Base-by-base conservation (phyloP, 2,888 invertebrate genomes). In the Scelioninae gen. 1 region DNA sequence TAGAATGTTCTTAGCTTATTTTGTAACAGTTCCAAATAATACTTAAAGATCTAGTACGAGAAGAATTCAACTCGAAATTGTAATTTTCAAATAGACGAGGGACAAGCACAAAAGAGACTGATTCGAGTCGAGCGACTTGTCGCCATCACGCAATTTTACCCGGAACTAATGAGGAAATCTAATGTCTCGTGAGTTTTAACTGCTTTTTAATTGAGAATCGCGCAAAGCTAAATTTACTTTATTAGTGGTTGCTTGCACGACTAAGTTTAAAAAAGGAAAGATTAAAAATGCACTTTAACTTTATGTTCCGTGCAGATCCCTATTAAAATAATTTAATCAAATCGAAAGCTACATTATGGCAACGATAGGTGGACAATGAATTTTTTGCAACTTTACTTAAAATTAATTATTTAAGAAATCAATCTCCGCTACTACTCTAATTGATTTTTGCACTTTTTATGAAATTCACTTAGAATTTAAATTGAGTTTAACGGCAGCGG, bases 131-230 rank as follows among this genome's bases (percentile, higher is more conserved):
- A 51, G n/a, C n/a, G 53, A 51, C 51, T 65, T 65, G 56, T 43
- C 16, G 47, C 51, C 45, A 32, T 16, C 45, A 45, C 43, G 65
- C 47, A 75, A 56, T 34, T 65, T 74, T 63, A 74, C 63, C 23
- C 55, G 9, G 51, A 72, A 63, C 63, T 63, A 60, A 74, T 55
- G 63, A 63, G 74, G 29, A 63, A 74, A 74, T 63, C 55, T 55
- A 53, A 58, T 38, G 58, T 47, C 58, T 71, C 38, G 32, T 13
- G 38, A 60, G 55, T 51, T 60, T 71, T 34, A 55, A 75, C 65
- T 56, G 45, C 32, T 56, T 56, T 56, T 55, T 53, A 63, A 63
- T 53, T 63, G 55, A 40, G 23, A 63, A 62, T 31, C 11, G 43
- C 15, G 32, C 13, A 32, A 31, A 2, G 9, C 5, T n/a, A 53